phyloP scores from a whole-genome alignment of 2,888 invertebrate genomes.

The Parnassius glacialis region DNA sequence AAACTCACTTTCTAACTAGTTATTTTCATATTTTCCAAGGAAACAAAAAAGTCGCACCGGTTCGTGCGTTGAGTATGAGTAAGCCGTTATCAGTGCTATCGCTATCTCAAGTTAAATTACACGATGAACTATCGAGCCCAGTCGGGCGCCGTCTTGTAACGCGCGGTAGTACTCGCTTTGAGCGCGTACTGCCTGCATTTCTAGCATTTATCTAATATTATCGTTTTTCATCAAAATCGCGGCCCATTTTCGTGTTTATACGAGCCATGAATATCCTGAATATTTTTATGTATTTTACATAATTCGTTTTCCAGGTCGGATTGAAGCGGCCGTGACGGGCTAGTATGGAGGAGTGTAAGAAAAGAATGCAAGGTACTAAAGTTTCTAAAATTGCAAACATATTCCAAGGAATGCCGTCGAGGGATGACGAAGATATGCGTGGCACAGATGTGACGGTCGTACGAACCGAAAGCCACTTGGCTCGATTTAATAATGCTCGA shows the following conservation, averaged over 20 bases:
- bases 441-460: constrained; percentile 86
- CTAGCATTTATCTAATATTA: constrained; percentile 60
- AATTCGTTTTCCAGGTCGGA: constrained; percentile 69
- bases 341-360: constrained; percentile 86
- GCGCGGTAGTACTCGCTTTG: constrained; percentile 54
- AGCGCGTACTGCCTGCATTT: constrained; percentile 59
- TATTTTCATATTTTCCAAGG: constrained; percentile 22
- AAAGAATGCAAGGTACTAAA: constrained; percentile 86
- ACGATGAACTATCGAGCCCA: constrained; percentile 63
- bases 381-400: constrained; percentile 95
- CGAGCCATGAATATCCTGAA: constrained; percentile 37
- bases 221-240: constrained; percentile 49
- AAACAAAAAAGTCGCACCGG: constrained; percentile 31
- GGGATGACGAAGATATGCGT: constrained; percentile 76
- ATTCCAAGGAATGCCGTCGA: constrained; percentile 88
- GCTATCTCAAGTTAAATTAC: constrained; percentile 75
- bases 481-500: constrained; percentile 94
- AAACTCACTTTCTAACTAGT: no score
- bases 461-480: constrained; percentile 92
- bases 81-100: constrained; percentile 70
- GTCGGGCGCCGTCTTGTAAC: constrained; percentile 48
- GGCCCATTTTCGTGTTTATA: constrained; percentile 47
- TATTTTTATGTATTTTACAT: constrained; percentile 46
- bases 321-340: constrained; percentile 75
- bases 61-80: constrained; percentile 34